Evolutionary conservation across 2,888 invertebrate species (phyloP), one percentile per base, ranked within the genome.

Genomic region (Morpho helenor): DNA sequence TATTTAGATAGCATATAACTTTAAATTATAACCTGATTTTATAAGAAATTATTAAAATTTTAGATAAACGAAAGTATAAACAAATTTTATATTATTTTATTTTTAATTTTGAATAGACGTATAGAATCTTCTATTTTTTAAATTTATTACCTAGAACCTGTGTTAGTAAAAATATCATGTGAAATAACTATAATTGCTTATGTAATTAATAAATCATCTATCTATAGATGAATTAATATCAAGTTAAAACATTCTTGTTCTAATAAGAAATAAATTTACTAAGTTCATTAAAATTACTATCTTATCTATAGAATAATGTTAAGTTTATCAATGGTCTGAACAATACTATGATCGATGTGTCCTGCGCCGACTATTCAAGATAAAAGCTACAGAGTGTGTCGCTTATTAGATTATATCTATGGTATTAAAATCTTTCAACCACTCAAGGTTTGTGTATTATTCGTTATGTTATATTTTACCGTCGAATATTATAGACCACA

Each of bases 331-430:
- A 75, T 71, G 64, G 72, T 81, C 71, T 77, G 74, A 72, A 87
- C 79, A 79, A 84, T 86, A 87, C 84, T 79, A 85, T 88, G 88
- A 89, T 87, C 73, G 88, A 89, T 88, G 84, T 61, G 70, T 45
- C 59, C 49, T 60, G 54, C 16, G 60, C 58, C 59, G 61, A 59
- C 63, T 66, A 55, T 60, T 60, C 57, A 54, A 69, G 68, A 69
- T 70, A 69, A 67, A 64, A 56, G 47, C 59, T 52, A 57, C 58
- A 59, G 40, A 58, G 49, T 60, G 56, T 63, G 31, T 52, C 60
- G 50, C 59, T 65, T 57, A 61, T 60, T 56, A 64, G 63, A 64
- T 61, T 53, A 50, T 59, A 54, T 62, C 56, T 56, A 40, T 49
- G 58, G 56, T 61, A 61, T 56, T 63, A 59, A 59, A 62, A 58